A percentile compares a stretch with the other conserved stretches of the same genome.
Evolutionary conservation across 2,888 invertebrate genomes (phyloP).

Genomic region (Ectobius pallidus): DNA sequence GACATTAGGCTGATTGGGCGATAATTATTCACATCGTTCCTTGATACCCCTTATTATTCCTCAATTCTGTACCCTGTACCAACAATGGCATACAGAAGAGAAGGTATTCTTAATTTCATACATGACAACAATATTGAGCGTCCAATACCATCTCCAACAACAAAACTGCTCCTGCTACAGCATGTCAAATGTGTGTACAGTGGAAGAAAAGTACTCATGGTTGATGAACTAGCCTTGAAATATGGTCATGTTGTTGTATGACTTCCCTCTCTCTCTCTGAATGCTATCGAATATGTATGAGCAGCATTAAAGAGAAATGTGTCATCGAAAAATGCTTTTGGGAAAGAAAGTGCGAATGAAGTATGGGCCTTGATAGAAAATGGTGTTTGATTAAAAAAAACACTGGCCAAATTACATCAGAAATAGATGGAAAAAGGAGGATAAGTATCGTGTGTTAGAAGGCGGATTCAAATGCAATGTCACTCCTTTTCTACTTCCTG

Average conservation of each 20-base stretch:
- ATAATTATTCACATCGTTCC: too few species aligned
- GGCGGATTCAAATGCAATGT: not conserved
- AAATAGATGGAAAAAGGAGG: not conserved
- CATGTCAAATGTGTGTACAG: not conserved
- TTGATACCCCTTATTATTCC: too few species aligned
- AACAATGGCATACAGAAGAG: too few species aligned
- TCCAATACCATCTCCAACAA: not conserved
- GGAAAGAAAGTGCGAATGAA: too few species aligned
- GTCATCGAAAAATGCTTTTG: not conserved
- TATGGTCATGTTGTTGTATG: conserved; percentile 4
- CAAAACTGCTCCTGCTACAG: not conserved
- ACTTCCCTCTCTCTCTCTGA: not conserved
- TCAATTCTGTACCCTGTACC: too few species aligned
- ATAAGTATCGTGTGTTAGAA: conserved; percentile 1
- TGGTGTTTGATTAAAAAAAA: not conserved
- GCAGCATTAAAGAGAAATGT: not conserved
- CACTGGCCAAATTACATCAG: not conserved
- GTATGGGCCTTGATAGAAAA: too few species aligned
- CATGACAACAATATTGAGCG: too few species aligned
- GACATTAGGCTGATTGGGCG: too few species aligned
- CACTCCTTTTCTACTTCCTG: conserved; percentile 10
- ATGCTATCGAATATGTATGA: conserved; percentile 14
- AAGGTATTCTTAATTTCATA: too few species aligned
- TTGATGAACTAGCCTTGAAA: conserved; percentile 18
- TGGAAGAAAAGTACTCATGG: not conserved